Evolutionary conservation across 2,797 vertebrate species (phyloP), one percentile per base, ranked within the genome.

Genomic region (Intellagama lesueurii): DNA sequence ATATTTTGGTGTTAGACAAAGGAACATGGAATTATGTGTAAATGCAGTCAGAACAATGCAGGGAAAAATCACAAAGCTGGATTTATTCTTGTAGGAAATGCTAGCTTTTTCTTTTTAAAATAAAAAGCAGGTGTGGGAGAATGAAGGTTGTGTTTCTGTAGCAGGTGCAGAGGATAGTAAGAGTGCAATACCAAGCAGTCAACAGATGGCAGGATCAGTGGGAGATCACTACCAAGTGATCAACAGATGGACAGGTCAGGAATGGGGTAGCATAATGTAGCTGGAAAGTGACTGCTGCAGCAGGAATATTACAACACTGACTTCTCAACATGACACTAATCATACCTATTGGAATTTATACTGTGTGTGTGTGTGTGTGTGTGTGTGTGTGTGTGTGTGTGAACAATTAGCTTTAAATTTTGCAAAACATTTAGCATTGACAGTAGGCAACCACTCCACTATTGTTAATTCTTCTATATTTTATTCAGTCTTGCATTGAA

Each of bases 201-300:
- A 92, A 82, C 94, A 96, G 94, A 95, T 93, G 94, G 95, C 24
- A 66, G 88, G 9, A 66, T 49, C 26, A 0, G 84, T 56, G 44
- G 90, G 93, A 89, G 85, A 91, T 69, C 24, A 87, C 64, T 68
- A 87, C 77, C 87, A 90, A 88, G 90, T 75, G 32, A 52, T 1
- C 6, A 66, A 70, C 87, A 93, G 87, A 85, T 5, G 69, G 88
- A 86, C 86, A 92, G 70, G 85, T 26, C 69, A 52, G 0, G 88
- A 85, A 77, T 88, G 92, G 86, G 60, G 35, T 79, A 93, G 81
- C 78, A 81, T 47, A 3, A 64, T 2, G 19, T 19, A 52, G 93
- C 1, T 87, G 92, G 40, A 83, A 82, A 90, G 86, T 28, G 22
- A 30, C 72, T 72, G 86, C n/a, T 77, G 77, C 5, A 90, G 84